Conservation (phyloP, 2,113 vertebrate species). For the Cyphomyrus plagiostoma region DNA sequence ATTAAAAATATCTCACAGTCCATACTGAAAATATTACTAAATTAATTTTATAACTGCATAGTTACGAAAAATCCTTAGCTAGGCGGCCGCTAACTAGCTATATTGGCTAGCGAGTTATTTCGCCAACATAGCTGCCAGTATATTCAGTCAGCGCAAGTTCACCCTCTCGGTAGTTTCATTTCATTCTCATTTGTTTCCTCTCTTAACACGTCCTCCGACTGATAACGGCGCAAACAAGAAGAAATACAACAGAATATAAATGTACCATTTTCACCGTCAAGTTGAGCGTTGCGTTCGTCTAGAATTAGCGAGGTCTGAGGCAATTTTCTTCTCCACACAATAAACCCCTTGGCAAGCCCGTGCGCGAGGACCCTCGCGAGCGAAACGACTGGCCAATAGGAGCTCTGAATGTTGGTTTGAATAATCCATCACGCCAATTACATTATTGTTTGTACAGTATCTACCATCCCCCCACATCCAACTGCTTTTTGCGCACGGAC, state of each 20-base stretch:
- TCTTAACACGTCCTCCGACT: not conserved
- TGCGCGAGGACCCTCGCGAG: slow-evolving; percentile 21
- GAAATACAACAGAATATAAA: not conserved
- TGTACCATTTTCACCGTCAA: slow-evolving; percentile 34
- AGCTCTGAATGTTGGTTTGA: slow-evolving; percentile 29
- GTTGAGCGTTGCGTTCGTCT: slow-evolving; percentile 17
- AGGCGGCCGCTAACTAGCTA: not conserved
- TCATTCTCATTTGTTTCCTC: not conserved
- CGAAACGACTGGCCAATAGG: slow-evolving; percentile 26
- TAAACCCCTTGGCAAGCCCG: slow-evolving; percentile 26
- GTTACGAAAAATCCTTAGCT: not conserved
- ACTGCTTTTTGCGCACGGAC: slow-evolving; percentile 29
- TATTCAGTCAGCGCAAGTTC: slow-evolving; percentile 1
- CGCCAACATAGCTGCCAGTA: not conserved
- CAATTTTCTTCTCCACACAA: slow-evolving; percentile 31
- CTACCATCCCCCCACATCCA: slow-evolving; percentile 17
- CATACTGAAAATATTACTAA: not conserved
- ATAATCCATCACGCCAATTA: slow-evolving; percentile 30
- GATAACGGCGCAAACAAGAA: not conserved
- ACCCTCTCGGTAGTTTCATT: slow-evolving; percentile 2
- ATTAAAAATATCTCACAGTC: not conserved
- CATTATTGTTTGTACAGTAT: slow-evolving; percentile 13
- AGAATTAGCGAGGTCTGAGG: slow-evolving; percentile 6
- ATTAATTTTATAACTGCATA: not conserved
- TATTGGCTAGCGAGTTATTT: not conserved